phyloP scores from a whole-genome alignment of 2,113 vertebrate species.

The Hypanus sabinus region DNA sequence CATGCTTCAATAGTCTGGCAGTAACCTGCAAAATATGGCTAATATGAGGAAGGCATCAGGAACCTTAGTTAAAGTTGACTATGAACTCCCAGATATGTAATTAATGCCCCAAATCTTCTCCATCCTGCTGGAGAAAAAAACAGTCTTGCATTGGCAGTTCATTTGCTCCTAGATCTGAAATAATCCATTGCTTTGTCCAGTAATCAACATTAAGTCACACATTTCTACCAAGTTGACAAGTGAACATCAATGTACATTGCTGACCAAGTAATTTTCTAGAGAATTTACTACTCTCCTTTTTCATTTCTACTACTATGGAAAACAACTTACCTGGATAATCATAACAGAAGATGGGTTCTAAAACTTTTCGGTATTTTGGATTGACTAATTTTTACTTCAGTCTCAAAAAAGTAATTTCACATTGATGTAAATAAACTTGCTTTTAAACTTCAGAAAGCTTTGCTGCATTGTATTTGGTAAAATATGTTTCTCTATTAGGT shows the following conservation, averaged over 20 bases:
- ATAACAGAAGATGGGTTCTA: not conserved
- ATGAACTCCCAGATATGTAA: not conserved
- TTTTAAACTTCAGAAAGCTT: not conserved
- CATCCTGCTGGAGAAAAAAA: not conserved
- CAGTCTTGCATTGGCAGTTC: not conserved
- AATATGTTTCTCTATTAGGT: not conserved
- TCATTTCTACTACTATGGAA: not conserved
- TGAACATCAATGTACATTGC: not conserved
- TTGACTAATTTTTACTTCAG: too few relatives aligned
- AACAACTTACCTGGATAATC: not conserved
- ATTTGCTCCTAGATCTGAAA: not conserved
- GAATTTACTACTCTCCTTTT: not conserved
- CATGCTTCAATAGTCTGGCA: not conserved
- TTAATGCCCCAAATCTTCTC: not conserved
- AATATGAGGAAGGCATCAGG: not conserved
- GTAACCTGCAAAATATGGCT: not conserved
- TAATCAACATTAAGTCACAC: not conserved
- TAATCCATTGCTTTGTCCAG: not conserved
- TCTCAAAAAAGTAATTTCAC: not conserved
- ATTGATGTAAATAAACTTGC: not conserved
- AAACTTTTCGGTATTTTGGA: too few relatives aligned
- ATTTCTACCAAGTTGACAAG: not conserved
- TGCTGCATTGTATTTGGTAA: too few relatives aligned
- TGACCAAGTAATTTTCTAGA: not conserved
- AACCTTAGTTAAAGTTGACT: not conserved